Percentiles rank a stretch among this genome's conserved stretches.
These are phyloP conservation scores for Cariama cristata DNA, from an alignment of 2,113 vertebrate genomes.

Conservation along the genomic window DNA sequence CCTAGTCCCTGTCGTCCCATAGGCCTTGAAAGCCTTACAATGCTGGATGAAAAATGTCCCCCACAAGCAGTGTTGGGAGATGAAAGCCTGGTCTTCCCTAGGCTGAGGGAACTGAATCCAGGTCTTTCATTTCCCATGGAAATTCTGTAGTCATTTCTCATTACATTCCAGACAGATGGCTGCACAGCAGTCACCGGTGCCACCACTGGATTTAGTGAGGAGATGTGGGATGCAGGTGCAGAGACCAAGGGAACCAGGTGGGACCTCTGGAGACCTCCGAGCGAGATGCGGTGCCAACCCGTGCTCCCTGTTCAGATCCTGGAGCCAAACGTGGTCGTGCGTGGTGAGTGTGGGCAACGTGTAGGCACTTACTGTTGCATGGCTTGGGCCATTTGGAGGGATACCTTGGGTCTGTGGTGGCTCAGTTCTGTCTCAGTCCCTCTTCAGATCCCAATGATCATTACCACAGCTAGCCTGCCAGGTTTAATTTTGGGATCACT, in stretches of 20 bases:
- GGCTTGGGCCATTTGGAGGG: background rate
- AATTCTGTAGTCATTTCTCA: background rate
- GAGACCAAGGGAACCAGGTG: background rate
- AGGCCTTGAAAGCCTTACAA: background rate
- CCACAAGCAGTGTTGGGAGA: background rate
- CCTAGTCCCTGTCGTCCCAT: background rate
- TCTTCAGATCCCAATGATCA: background rate
- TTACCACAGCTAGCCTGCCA: background rate
- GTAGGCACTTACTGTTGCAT: background rate
- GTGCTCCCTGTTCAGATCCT: background rate
- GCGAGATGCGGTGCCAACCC: background rate
- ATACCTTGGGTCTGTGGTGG: background rate
- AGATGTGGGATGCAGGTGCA: background rate
- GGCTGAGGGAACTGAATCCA: background rate
- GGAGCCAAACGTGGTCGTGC: background rate
- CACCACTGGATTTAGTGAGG: background rate
- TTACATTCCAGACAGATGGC: background rate
- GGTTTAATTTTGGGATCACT: background rate
- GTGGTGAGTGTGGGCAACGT: rapidly evolving
- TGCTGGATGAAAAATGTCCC: background rate
- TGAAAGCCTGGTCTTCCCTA: background rate
- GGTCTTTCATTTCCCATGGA: background rate
- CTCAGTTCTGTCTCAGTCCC: background rate
- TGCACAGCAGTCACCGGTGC: background rate
- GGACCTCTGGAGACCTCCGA: background rate